These are phyloP conservation scores for Bimastos eiseni DNA, from an alignment of 2,888 invertebrate genomes.

Conservation along the genomic window DNA sequence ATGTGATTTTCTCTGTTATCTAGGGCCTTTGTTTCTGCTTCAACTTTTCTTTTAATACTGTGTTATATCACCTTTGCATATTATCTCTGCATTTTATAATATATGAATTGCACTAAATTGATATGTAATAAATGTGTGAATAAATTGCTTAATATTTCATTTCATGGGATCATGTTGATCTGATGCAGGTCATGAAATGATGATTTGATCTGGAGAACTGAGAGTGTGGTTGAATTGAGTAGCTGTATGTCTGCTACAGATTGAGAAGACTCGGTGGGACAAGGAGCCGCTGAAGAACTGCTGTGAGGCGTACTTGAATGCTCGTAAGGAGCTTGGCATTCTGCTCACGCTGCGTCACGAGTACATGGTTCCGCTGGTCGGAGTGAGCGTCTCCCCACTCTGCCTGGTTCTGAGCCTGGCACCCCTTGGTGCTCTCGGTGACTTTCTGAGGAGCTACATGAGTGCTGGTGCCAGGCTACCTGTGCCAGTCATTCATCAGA, in stretches of 20 bases:
- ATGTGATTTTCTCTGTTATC: neutral
- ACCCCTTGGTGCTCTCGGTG: slow-evolving; percentile 83
- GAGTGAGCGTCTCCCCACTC: slow-evolving; percentile 84
- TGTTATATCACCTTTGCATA: neutral
- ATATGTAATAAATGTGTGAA: neutral
- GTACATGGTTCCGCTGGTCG: slow-evolving; percentile 88
- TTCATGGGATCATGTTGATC: neutral
- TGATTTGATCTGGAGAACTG: neutral
- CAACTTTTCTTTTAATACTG: neutral
- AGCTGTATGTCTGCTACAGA: slow-evolving; percentile 26
- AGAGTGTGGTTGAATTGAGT: neutral
- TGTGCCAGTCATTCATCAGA: slow-evolving; percentile 78
- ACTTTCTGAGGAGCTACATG: slow-evolving; percentile 80
- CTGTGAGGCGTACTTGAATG: slow-evolving; percentile 93
- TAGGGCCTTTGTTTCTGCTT: neutral
- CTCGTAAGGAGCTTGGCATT: slow-evolving; percentile 89
- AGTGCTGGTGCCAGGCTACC: slow-evolving; percentile 81
- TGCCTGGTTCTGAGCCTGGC: slow-evolving; percentile 87
- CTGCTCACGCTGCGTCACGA: slow-evolving; percentile 83
- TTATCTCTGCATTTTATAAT: neutral
- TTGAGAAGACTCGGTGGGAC: slow-evolving; percentile 71
- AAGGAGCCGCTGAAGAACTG: slow-evolving; percentile 88
- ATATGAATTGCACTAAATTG: neutral
- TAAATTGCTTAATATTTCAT: neutral
- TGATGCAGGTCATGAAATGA: neutral